phyloP scores from a whole-genome alignment of 2,888 invertebrate species.

The Tiphia femorata region DNA sequence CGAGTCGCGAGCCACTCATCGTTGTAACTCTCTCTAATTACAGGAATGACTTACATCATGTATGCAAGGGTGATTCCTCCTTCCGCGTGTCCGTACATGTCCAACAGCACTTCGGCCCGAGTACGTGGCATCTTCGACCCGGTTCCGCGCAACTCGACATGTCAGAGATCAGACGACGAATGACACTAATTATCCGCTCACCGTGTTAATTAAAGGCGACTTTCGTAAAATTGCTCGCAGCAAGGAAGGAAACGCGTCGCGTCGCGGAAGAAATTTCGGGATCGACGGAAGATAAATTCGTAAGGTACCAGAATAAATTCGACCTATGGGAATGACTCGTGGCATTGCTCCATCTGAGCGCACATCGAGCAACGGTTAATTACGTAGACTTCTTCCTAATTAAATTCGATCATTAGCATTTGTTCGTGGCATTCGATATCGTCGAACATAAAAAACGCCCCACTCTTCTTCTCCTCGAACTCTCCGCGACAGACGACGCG shows the following conservation, averaged over 20 bases:
- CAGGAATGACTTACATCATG: conserved; percentile 49
- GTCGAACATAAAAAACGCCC: background rate
- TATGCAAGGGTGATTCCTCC: conserved; percentile 53
- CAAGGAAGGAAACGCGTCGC: background rate
- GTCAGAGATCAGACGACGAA: conserved; percentile 2
- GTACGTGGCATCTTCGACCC: conserved; percentile 44
- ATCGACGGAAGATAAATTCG: too few relatives aligned
- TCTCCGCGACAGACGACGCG: background rate
- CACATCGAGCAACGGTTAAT: background rate
- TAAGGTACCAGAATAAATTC: too few relatives aligned
- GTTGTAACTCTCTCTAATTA: conserved; percentile 9
- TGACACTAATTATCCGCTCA: too few relatives aligned
- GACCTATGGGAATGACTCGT: too few relatives aligned
- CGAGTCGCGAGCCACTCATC: background rate
- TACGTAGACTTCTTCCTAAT: background rate
- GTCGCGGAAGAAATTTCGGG: background rate
- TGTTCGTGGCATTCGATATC: background rate
- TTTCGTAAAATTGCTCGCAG: too few relatives aligned
- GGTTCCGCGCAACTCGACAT: conserved; percentile 12
- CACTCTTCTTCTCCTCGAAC: too few relatives aligned
- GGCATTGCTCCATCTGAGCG: too few relatives aligned
- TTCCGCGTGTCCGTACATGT: conserved; percentile 51
- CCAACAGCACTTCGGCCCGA: conserved; percentile 50
- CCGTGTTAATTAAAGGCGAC: too few relatives aligned
- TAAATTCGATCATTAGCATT: background rate